Conservation (phyloP, 2,113 vertebrate genomes). For the Sisor rabdophorus region DNA sequence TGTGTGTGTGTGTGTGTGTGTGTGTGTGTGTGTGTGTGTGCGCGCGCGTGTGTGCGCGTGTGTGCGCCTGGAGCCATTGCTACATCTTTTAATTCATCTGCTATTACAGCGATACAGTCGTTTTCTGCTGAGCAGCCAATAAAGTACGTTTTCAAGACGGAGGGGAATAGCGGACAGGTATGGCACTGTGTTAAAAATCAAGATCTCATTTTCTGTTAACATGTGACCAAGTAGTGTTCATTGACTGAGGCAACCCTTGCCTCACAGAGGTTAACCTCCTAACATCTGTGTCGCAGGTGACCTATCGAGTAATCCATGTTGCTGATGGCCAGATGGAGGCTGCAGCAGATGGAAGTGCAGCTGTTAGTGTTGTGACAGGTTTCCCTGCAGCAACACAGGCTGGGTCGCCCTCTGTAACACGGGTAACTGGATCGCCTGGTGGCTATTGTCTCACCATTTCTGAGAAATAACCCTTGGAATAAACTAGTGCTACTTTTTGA, state of each 20-base stretch:
- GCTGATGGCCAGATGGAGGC: constrained; percentile 87
- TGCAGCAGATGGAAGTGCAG: constrained; percentile 79
- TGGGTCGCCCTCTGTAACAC: constrained; percentile 67
- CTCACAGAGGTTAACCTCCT: background rate
- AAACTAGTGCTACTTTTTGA: background rate
- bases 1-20: too few relatives aligned
- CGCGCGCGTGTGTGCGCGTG: too few relatives aligned
- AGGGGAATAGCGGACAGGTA: constrained; percentile 73
- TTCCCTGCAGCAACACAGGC: constrained; percentile 79
- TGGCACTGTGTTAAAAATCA: constrained; percentile 3
- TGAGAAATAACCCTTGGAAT: background rate
- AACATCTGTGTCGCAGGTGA: constrained; percentile 70
- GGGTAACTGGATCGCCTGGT: constrained; percentile 64
- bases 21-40: constrained; percentile 9
- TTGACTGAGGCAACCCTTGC: background rate
- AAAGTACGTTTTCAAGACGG: constrained; percentile 89
- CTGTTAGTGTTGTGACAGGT: constrained; percentile 80
- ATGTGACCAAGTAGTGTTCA: background rate
- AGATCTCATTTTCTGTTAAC: background rate
- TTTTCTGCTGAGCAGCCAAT: constrained; percentile 82
- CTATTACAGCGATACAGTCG: constrained; percentile 85
- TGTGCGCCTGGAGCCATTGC: constrained; percentile 75
- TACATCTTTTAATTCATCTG: constrained; percentile 83
- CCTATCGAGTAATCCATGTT: constrained; percentile 91
- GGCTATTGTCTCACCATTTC: background rate